Evolutionary conservation across 2,888 invertebrate species (phyloP).

Genomic region (Epinotia demarniana): DNA sequence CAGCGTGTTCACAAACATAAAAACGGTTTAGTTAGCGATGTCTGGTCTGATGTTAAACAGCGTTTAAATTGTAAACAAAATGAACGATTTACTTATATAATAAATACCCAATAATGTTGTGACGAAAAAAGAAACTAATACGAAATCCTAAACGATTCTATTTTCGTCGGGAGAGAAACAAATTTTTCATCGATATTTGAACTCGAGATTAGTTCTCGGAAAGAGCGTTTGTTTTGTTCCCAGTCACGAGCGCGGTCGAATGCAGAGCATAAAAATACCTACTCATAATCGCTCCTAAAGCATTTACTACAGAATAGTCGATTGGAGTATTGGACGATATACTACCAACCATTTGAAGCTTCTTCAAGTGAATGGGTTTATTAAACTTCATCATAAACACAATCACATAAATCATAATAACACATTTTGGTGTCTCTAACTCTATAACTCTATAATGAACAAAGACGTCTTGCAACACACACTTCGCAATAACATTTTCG

Average conservation of each 20-base stretch:
- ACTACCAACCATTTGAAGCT: background rate
- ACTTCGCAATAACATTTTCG: background rate
- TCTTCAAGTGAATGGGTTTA: background rate
- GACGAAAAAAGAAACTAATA: conserved; percentile 3
- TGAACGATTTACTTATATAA: conserved; percentile 1
- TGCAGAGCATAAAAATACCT: conserved; percentile 25
- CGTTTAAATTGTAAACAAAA: conserved; percentile 4
- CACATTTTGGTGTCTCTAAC: too few species aligned
- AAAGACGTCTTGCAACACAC: background rate
- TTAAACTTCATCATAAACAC: background rate
- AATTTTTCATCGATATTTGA: conserved; percentile 31
- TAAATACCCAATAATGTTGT: conserved; percentile 4
- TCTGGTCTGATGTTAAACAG: conserved; percentile 5
- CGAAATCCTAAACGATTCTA: conserved; percentile 14
- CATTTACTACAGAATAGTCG: conserved; percentile 4
- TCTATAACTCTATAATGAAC: background rate
- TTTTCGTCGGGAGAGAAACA: conserved; percentile 24
- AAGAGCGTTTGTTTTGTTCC: conserved; percentile 49
- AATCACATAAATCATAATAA: background rate
- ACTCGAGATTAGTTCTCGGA: conserved; percentile 44
- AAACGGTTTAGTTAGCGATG: background rate
- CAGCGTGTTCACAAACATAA: conserved; percentile 5
- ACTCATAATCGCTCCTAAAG: conserved; percentile 26
- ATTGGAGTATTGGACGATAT: conserved; percentile 13
- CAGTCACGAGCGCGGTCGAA: conserved; percentile 44